Base-by-base conservation (phyloP, 2,888 invertebrate genomes). In the Lasioglossum vierecki region DNA sequence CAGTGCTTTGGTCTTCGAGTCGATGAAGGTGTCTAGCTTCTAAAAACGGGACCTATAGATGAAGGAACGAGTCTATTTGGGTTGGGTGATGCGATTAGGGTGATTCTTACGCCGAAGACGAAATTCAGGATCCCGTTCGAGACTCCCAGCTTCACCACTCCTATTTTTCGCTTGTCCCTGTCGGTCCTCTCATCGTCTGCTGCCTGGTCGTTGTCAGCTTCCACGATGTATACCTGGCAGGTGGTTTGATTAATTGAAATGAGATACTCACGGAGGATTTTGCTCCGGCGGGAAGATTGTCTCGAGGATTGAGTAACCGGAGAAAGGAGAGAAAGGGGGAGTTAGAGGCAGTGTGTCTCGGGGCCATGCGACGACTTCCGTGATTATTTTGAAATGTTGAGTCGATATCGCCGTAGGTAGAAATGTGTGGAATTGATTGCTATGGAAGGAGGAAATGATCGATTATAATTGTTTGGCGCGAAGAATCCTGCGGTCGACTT, bases 1-100 rank as follows among this genome's bases (percentile, higher is more conserved):
- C 84, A 98, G 96, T 91, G 97, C 96, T 53, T 96, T 96, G 63
- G 97, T 98, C 95, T 98, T 98, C 76, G 97, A 96, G 93, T 98
- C 98, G 95, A 98, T 96, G 95, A 98, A 96, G 88, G 97, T 97
- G 95, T 98, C 97, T 95, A 98, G 96, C 97, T 98, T 98, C 98
- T 98, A 96, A 88, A 96, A 93, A 63, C 63, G 90, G 39, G 30
- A 85, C 5, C 9, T 0, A 8, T 5, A 13, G 2, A 26, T 57
- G 0, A 57, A 8, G 39, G 9, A 3, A 15, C 30, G 22, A 68
- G 22, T 22, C 35, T 22, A 35, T 8, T 5, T 9, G 2, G 18
- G 30, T 30, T 63, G 35, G 35, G 1, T 18, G 35, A 22, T 2
- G 18, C 66, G 66, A 35, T 66, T 68, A 41, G 68, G 8, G 3